Evolutionary conservation across 1,140 invertebrate genomes (phyloP).

Genomic region (Cotesia chilonis): DNA sequence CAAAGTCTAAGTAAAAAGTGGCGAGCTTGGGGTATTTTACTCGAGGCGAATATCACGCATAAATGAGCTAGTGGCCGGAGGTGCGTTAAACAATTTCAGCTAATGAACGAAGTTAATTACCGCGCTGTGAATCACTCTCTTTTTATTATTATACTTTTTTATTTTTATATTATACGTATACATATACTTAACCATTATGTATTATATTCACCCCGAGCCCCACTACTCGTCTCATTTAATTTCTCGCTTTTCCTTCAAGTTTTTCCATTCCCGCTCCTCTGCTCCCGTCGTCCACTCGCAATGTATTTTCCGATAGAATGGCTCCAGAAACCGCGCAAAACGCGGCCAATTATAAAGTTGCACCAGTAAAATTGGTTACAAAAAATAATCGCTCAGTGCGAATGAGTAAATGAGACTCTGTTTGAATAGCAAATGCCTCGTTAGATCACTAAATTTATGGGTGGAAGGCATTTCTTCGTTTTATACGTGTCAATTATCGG

Average conservation of each 20-base stretch:
- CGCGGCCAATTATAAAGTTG: slow-evolving; percentile 38
- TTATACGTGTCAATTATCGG: slow-evolving; percentile 6
- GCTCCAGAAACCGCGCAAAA: neutral
- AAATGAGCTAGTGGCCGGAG: slow-evolving; percentile 40
- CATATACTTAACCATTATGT: neutral
- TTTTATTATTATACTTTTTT: slow-evolving; percentile 24
- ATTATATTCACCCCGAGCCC: neutral
- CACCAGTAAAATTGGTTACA: slow-evolving; percentile 15
- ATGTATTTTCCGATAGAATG: slow-evolving; percentile 6
- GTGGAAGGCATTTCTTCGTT: neutral
- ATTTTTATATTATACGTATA: neutral
- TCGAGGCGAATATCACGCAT: slow-evolving; percentile 31
- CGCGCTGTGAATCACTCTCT: slow-evolving; percentile 30
- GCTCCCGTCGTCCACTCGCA: slow-evolving; percentile 4
- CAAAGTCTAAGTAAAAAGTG: slow-evolving; percentile 21
- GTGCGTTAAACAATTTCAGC: slow-evolving; percentile 45
- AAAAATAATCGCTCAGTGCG: slow-evolving; percentile 20
- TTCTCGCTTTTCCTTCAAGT: slow-evolving; percentile 21
- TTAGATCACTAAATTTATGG: slow-evolving; percentile 5
- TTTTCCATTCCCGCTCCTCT: neutral
- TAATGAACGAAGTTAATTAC: slow-evolving; percentile 47
- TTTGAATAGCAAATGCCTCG: slow-evolving; percentile 14
- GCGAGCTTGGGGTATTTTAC: slow-evolving; percentile 20
- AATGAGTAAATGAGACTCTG: slow-evolving; percentile 18
- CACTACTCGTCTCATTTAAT: neutral